Evolutionary conservation across 2,888 invertebrate genomes (phyloP), one percentile per base, ranked within the genome.

Genomic region (Tipula unca): DNA sequence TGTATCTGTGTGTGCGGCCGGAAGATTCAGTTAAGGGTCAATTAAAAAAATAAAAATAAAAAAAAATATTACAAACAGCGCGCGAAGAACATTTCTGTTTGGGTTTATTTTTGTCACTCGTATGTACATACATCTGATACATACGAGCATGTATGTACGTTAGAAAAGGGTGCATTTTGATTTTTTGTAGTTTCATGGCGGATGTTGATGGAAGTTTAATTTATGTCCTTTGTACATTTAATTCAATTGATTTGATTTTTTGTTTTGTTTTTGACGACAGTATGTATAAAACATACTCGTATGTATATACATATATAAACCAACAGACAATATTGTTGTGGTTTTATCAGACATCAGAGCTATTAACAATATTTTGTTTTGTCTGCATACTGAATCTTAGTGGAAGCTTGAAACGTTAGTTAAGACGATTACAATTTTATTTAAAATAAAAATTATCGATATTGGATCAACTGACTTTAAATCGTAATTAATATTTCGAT

Each of bases 1-100:
- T 48, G 4, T 69, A 69, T 69, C 69, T 69, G 69, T 69, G 85
- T 69, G 25, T 69, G 69, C 25, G 85, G 29, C 85, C 85, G 85
- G 85, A 85, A 85, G 85, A 42, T 85, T 85, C 42, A 85, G 42
- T 85, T 85, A 39, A 85, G 85, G 85, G 85, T 85, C 85, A 42
- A 85, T 85, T 85, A 85, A 42, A 35, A 48, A 48, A 48, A 36
- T n/a, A n/a, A n/a, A n/a, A n/a, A n/a, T n/a, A 32, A 48, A 48
- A 20, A 54, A 69, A 48, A 48, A 83, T 29, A 36, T 1, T 10
- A 32, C n/a, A n/a, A n/a, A n/a, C n/a, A 32, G 84, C 10, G 20
- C n/a, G 14, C 36, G 20, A 29, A 32, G n/a, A n/a, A 83, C 0
- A 36, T 17, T 83, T 32, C n/a, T 83, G 29, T 83, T 82, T 82